Evolutionary conservation across 35 echinoderm and acorn worm species (phyloP), one percentile per base, ranked within the genome.

Genomic region (Ophiothrix spiculata): DNA sequence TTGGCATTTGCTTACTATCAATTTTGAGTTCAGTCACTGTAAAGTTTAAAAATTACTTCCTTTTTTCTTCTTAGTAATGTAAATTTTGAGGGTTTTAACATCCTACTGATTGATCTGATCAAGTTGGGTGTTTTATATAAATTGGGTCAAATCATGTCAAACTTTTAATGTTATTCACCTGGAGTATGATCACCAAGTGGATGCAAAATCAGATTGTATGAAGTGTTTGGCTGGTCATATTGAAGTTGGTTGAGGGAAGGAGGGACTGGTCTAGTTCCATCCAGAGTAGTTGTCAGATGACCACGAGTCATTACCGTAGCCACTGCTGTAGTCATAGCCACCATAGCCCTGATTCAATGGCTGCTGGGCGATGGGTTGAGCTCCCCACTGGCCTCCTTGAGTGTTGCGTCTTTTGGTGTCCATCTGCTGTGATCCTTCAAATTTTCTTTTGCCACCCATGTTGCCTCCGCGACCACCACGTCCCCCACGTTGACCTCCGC

Each of bases 351-450:
- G 83, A 79, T 81, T 88, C 64, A 97, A 88, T 34, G 95, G 95
- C 80, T 97, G 92, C 81, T 97, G 95, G 39, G 95, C 95, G 85
- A 97, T 97, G 85, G 95, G 95, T 38, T 93, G 87, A n/a, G 85
- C 81, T 77, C 95, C 95, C 95, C 95, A 97, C n/a, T n/a, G n/a
- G 64, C 83, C 87, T 40, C 82, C 86, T 56, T 86, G 85, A 41
- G 94, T 93, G 82, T 90, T 90, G 38, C 95, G 87, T 73, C 95
- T 85, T 83, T 97, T 97, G 79, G 84, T 77, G 73, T 97, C 91
- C 79, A 76, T 88, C 60, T 88, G 73, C 1, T 75, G 81, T 82
- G 91, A 88, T 35, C 91, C 91, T 35, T 97, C 95, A 74, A 90
- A 86, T 76, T 97, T 97, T 81, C 95, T 93, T 75, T 97, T 97